phyloP scores from a whole-genome alignment of 2,888 invertebrate genomes.

The Disparrhopalites patrizii region DNA sequence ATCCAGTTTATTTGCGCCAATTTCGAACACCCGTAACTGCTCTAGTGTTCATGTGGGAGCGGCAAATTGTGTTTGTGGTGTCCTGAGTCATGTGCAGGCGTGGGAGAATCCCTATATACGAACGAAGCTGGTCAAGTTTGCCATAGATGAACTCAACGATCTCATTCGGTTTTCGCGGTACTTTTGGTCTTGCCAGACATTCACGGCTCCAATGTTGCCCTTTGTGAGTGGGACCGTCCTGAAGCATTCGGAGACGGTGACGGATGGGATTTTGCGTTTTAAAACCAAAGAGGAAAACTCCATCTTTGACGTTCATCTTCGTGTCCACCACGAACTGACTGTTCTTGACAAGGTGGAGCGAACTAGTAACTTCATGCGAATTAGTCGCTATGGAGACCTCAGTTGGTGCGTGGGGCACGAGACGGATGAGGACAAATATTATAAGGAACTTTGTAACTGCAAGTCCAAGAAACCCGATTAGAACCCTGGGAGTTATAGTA shows the following conservation, averaged over 20 bases:
- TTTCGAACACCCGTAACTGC: constrained; percentile 1
- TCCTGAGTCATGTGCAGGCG: neutral
- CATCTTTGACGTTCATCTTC: constrained; percentile 16
- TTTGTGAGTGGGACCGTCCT: neutral
- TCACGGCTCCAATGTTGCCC: neutral
- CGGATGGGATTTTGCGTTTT: constrained; percentile 7
- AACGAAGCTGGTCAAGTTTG: constrained; percentile 1
- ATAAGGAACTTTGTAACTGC: constrained; percentile 18
- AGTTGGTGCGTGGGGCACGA: constrained; percentile 7
- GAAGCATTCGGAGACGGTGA: neutral
- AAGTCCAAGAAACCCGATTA: constrained; percentile 1
- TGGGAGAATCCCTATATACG: constrained; percentile 5
- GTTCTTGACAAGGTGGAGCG: neutral
- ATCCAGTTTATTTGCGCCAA: constrained; percentile 6
- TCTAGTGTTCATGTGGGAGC: neutral
- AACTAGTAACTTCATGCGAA: neutral
- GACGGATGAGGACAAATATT: constrained; percentile 1
- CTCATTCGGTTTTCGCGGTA: neutral
- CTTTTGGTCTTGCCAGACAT: neutral
- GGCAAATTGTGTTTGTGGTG: constrained; percentile 10
- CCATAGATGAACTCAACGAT: neutral
- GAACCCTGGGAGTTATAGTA: no score
- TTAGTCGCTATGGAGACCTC: constrained; percentile 14
- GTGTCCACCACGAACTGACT: neutral
- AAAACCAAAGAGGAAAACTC: neutral